Percentiles rank a stretch among this genome's conserved stretches.
Evolutionary conservation across 2,113 vertebrate species (phyloP).

Genomic region (Hemiprocne comata): DNA sequence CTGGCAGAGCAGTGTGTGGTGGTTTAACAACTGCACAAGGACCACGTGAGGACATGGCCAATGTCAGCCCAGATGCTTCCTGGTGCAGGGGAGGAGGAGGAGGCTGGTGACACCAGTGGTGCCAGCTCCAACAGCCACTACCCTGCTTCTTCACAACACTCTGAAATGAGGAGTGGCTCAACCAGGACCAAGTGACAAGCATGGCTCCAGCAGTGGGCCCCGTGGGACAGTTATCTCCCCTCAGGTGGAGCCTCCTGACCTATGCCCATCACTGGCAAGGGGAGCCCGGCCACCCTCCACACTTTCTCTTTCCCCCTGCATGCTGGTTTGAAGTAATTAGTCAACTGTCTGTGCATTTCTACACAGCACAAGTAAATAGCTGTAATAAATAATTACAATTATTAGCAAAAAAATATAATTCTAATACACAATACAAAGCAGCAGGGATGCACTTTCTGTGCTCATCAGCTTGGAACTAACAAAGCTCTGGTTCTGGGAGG

Average conservation of each 20-base stretch:
- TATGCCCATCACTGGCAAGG: not conserved
- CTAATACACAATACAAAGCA: not conserved
- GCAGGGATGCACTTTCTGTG: not conserved
- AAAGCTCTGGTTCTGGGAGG: not conserved
- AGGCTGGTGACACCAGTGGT: rapidly evolving
- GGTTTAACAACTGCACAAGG: not conserved
- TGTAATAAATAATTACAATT: not conserved
- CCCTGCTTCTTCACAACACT: not conserved
- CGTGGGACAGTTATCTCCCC: too few species aligned
- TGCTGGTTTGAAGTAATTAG: not conserved
- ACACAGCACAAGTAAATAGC: not conserved
- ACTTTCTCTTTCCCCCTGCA: not conserved
- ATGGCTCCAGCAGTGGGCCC: too few species aligned
- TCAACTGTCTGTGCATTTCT: not conserved
- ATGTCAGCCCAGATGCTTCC: rapidly evolving
- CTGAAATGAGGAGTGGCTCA: not conserved
- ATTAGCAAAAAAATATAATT: not conserved
- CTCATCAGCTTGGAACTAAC: not conserved
- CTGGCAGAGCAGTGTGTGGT: rapidly evolving
- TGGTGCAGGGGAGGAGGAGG: not conserved
- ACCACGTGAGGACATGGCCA: rapidly evolving
- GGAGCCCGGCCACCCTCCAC: not conserved
- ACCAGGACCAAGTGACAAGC: not conserved
- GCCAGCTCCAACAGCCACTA: rapidly evolving
- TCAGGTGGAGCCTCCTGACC: too few species aligned